Base-by-base conservation (phyloP, 2,113 vertebrate genomes). In the Corythoichthys haematopterus region DNA sequence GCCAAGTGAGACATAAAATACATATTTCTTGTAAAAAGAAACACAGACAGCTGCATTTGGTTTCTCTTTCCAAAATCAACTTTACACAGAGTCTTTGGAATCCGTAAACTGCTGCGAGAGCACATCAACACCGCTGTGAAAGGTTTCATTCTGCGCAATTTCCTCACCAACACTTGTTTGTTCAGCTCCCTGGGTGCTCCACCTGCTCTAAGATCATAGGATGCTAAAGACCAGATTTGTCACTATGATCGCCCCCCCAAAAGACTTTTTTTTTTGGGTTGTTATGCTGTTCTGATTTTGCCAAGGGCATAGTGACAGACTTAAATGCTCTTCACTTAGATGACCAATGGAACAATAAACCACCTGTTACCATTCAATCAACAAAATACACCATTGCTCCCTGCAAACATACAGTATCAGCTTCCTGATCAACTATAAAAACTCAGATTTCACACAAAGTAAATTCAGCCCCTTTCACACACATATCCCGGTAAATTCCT, bases 11-110 rank as follows among this genome's bases (percentile, higher is more conserved):
- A 64, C 37, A 61, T 37, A 63, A 35, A 48, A 65, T 55, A 70
- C 65, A 28, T 11, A 13, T 20, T 2, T 14, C 33, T 14, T 48
- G 52, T 40, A 66, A 46, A 52, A 63, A 50, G 46, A 72, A 72
- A 72, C 47, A 64, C 68, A 70, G 71, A 36, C 84, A 88, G 84
- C 82, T 86, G 86, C 55, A 20, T 0, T 63, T 69, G 33, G 6
- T 47, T 36, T 66, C 15, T 62, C 53, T 61, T 60, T 85, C 84
- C 84, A 85, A 86, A 84, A 71, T 81, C 79, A 82, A 80, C 80
- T 73, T 48, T 15, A 66, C 57, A 59, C 35, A 10, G 33, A 50
- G 72, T 61, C 36, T 5, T 5, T 2, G 35, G 57, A 64, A 68
- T 8, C 67, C 1, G 66, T 33, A 2, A 16, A 76, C 74, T 2